Conservation (phyloP, 2,888 invertebrate species). For the Meteorus colon region DNA sequence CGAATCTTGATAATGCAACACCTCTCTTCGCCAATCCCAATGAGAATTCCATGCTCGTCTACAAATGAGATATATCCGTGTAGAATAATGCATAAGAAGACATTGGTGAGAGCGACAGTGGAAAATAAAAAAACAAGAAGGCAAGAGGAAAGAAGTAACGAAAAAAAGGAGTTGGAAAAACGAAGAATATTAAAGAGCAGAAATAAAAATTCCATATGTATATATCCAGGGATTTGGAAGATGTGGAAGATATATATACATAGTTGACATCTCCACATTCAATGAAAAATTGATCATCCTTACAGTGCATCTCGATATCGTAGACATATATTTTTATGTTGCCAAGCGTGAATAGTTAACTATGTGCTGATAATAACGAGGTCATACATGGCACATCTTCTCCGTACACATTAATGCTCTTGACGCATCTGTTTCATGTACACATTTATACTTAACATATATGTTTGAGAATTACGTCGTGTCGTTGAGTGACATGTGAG, state of each 20-base stretch:
- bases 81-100: constrained; percentile 7
- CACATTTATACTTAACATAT: not conserved
- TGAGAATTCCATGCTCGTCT: constrained; percentile 81
- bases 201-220: constrained; percentile 4
- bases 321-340: constrained; percentile 1
- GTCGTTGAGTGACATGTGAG: not conserved
- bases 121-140: not conserved
- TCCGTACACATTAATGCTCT: not conserved
- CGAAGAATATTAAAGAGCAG: not conserved
- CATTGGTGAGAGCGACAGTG: not conserved
- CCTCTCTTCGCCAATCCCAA: constrained; percentile 76
- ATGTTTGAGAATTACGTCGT: not conserved
- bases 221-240: not conserved
- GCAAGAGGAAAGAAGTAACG: not conserved
- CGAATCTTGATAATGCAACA: constrained; percentile 79
- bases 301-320: constrained; percentile 7
- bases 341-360: not conserved
- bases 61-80: constrained; percentile 52
- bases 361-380: constrained; percentile 17
- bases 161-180: not conserved
- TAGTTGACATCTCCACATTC: not conserved
- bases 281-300: constrained; percentile 20
- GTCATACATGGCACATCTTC: constrained; percentile 3
- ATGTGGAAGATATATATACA: not conserved
- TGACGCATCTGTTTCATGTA: not conserved